These are phyloP conservation scores for Drosophila infuscata DNA, from an alignment of 2,888 invertebrate species.

Conservation along the genomic window DNA sequence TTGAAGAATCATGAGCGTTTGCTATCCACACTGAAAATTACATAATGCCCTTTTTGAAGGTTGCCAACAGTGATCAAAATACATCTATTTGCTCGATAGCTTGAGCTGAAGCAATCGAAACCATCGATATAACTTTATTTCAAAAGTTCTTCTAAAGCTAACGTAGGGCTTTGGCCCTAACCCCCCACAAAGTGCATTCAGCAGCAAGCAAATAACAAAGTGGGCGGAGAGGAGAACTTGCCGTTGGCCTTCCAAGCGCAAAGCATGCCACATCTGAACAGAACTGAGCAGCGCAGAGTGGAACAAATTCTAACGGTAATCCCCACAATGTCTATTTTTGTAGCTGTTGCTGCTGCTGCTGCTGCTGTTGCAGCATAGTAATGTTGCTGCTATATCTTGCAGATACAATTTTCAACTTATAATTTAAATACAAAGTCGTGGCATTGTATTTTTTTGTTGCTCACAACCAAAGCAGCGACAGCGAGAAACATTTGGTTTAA, in stretches of 20 bases:
- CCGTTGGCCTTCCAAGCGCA: constrained; percentile 76
- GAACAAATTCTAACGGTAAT: constrained; percentile 72
- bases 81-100: neutral
- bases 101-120: neutral
- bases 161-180: neutral
- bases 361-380: constrained; percentile 45
- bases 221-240: constrained; percentile 44
- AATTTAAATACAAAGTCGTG: constrained; percentile 77
- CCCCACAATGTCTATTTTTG: constrained; percentile 74
- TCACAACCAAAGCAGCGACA: constrained; percentile 15
- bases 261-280: constrained; percentile 61
- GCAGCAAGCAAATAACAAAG: constrained; percentile 1
- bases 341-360: constrained; percentile 35
- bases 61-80: neutral
- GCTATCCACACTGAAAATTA: neutral
- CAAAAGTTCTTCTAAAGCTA: constrained; percentile 5
- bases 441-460: constrained; percentile 54
- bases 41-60: neutral
- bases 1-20: neutral
- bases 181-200: constrained; percentile 51
- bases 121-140: constrained; percentile 1
- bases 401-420: constrained; percentile 75
- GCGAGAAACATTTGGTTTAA: constrained; percentile 61
- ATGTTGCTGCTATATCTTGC: constrained; percentile 56
- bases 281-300: constrained; percentile 18